Evolutionary conservation across 2,797 vertebrate species (phyloP), one percentile per base, ranked within the genome.

Genomic region (Adrianichthys oophorus): DNA sequence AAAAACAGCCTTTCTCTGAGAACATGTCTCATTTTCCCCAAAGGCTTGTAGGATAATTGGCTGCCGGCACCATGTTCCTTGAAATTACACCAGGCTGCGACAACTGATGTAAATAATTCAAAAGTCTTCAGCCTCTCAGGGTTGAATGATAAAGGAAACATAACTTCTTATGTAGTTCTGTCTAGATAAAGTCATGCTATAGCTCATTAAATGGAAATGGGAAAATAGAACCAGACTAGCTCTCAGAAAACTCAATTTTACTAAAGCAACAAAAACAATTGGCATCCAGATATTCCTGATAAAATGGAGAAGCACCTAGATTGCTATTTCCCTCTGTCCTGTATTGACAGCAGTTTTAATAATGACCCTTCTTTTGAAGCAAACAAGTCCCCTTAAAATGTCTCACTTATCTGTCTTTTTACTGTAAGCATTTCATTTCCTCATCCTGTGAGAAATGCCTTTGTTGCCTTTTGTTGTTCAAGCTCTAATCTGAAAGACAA

Each of bases 381-480:
- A 56, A 84, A 82, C 76, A 74, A 85, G 81, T 74, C 66, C 68
- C 51, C 78, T 84, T 43, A n/a, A 78, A 66, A 19, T 53, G 58
- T 76, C 67, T 80, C 75, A 66, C 83, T 81, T 72, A 82, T 82
- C 84, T 74, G 65, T 69, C 70, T 50, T 57, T 52, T 56, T 70
- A 82, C 82, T 79, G 90, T 86, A 89, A 91, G 92, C 90, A 92
- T 92, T 92, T 92, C 65, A 92, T 93, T 93, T 93, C 92, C 92
- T 91, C 85, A 65, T 69, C 87, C 84, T 89, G 88, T 90, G 89
- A 83, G 56, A 81, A 62, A 76, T 48, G 78, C 88, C 90, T 91
- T 92, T 92, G 88, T 92, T 72, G 66, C 68, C 48, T 64, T 56
- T 79, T 79, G 86, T 89, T 87, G 85, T 87, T 83, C 52, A 3